phyloP scores from a whole-genome alignment of 30 jellyfish, hydroid and myxozoan species.

The Chrysaora quinquecirrha region DNA sequence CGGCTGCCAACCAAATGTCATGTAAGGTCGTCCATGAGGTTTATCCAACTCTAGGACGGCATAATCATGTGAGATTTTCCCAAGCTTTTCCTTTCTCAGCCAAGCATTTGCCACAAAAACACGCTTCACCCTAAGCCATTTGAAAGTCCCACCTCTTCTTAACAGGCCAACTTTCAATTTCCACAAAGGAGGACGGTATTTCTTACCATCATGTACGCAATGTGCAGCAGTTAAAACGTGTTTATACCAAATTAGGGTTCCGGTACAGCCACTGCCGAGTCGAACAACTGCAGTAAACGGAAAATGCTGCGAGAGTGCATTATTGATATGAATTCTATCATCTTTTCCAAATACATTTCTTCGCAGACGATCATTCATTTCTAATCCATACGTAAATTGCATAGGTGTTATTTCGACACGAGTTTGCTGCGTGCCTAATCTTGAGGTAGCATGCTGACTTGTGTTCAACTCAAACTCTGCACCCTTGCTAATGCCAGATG shows the following conservation, averaged over 20 bases:
- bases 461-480: not conserved
- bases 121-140: slow-evolving; percentile 78
- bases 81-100: slow-evolving; percentile 57
- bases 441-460: not conserved
- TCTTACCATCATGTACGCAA: slow-evolving; percentile 82
- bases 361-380: slow-evolving; percentile 54
- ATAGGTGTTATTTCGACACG: not conserved
- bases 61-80: slow-evolving; percentile 75
- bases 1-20: slow-evolving; percentile 64
- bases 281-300: slow-evolving; percentile 87
- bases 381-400: slow-evolving; percentile 5
- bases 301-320: slow-evolving; percentile 31
- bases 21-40: slow-evolving; percentile 79
- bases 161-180: slow-evolving; percentile 79
- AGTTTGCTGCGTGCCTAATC: not conserved
- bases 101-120: slow-evolving; percentile 79
- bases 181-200: slow-evolving; percentile 63
- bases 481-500: not conserved
- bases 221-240: slow-evolving; percentile 94
- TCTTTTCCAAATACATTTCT: slow-evolving; percentile 87
- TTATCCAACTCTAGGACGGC: slow-evolving; percentile 82
- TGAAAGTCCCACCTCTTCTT: slow-evolving; percentile 63
- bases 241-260: slow-evolving; percentile 89
- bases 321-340: slow-evolving; percentile 45
- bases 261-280: slow-evolving; percentile 85